Evolutionary conservation across 2,888 invertebrate species (phyloP), one percentile per base, ranked within the genome.

Genomic region (Chouioia cunea): DNA sequence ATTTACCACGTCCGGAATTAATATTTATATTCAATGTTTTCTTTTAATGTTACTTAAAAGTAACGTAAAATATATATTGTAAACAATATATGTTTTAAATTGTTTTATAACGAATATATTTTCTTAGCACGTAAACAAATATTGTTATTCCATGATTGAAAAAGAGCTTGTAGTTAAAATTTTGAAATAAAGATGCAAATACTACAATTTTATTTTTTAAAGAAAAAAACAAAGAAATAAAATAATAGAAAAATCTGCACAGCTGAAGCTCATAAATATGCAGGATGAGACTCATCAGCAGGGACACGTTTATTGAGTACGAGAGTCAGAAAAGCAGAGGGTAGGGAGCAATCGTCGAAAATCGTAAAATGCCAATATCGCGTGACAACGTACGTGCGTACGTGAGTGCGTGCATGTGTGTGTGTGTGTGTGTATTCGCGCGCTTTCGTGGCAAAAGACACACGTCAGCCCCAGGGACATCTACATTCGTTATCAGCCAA

Each of bases 401-500:
- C 46, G 48, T 59, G 65, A 60, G 8, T 4, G 36, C 3, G 16
- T 15, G 20, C 43, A 4, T 58, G 44, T 36, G 53, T 36, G 27
- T n/a, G n/a, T n/a, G 27, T 22, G 64, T 20, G 27, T 22, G 50
- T 48, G 53, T 64, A 69, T 54, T 8, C 8, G 36, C 3, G 16
- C 18, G 20, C 43, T 2, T 58, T 27, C 48, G 54, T 43, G 43
- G 14, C 57, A 20, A 47, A 46, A 62, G 68, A 57, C 59, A 53
- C 54, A 56, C 53, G 59, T 54, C 68, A 53, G 59, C 46, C 20
- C 46, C 14, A n/a, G 54, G 65, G 50, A 47, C 23, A 27, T 46
- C 48, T 57, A 54, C 65, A 52, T 71, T 68, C 72, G 72, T 68
- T 68, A 72, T 68, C 68, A 57, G 20, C 44, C 47, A 65, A 72